These are phyloP conservation scores for Melanotus villosus DNA, from an alignment of 2,888 invertebrate genomes.

Conservation along the genomic window DNA sequence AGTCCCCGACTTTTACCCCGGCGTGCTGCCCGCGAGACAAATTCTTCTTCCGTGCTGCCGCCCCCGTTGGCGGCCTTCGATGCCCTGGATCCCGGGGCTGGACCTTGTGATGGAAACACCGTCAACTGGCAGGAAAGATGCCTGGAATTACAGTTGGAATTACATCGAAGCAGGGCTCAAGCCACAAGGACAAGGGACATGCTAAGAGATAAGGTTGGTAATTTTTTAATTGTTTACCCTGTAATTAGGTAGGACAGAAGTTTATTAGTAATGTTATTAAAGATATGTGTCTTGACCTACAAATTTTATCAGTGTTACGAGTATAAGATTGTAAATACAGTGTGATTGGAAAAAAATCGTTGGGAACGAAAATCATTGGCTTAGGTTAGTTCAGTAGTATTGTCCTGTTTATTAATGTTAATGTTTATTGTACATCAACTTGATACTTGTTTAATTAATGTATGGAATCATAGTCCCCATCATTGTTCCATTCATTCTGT, in stretches of 20 bases:
- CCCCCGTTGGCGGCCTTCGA: slow-evolving; percentile 60
- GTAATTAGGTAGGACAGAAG: too few species aligned
- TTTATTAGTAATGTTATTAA: too few species aligned
- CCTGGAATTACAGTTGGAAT: slow-evolving; percentile 86
- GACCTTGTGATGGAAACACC: slow-evolving; percentile 66
- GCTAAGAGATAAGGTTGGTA: slow-evolving; percentile 88
- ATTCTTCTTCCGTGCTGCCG: slow-evolving; percentile 56
- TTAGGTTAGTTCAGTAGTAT: too few species aligned
- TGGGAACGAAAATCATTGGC: too few species aligned
- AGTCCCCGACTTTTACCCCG: slow-evolving; percentile 81
- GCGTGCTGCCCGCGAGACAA: slow-evolving; percentile 56
- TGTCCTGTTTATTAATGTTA: too few species aligned
- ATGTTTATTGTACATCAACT: too few species aligned
- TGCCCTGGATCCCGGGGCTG: slow-evolving; percentile 65
- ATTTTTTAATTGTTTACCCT: neutral
- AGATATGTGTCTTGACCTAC: neutral
- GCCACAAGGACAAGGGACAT: slow-evolving; percentile 90
- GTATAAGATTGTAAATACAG: too few species aligned
- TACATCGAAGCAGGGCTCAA: slow-evolving; percentile 89
- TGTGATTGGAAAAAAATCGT: too few species aligned
- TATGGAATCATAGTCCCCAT: too few species aligned
- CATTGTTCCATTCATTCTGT: too few species aligned
- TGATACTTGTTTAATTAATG: too few species aligned
- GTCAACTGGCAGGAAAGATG: slow-evolving; percentile 93
- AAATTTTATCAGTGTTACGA: neutral